Evolutionary conservation across 2,113 vertebrate genomes (phyloP).

Genomic region (Podarcis cretensis): DNA sequence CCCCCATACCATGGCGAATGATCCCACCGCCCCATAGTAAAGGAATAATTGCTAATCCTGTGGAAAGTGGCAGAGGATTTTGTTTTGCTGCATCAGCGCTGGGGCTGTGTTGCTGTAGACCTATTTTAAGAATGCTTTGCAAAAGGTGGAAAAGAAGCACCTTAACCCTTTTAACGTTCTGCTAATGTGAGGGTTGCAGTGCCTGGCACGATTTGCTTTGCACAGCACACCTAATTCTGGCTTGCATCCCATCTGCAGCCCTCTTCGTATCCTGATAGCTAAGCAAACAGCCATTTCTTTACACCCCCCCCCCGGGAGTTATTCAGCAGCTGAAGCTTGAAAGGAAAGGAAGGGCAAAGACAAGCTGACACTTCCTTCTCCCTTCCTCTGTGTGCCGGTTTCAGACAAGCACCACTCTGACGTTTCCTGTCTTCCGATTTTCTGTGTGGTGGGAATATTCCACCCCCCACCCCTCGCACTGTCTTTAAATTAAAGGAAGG

Average conservation of each 20-base stretch:
- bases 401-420: background rate
- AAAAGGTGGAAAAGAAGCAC: background rate
- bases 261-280: background rate
- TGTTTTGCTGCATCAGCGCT: background rate
- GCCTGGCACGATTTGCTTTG: conserved; percentile 4
- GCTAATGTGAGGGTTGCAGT: background rate
- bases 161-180: rapidly evolving
- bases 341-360: conserved; percentile 8
- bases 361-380: background rate
- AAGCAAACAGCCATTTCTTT: background rate
- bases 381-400: background rate
- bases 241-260: background rate
- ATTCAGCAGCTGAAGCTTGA: conserved; percentile 8
- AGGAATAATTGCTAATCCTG: background rate
- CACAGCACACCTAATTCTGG: background rate
- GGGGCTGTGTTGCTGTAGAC: background rate
- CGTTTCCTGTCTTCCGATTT: conserved; percentile 17
- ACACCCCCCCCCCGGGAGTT: background rate
- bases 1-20: background rate
- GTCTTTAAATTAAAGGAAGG: background rate
- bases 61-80: background rate
- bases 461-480: too few relatives aligned
- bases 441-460: conserved; percentile 5
- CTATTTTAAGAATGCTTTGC: background rate
- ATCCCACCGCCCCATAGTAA: background rate